Conservation (phyloP, 1,140 invertebrate genomes). For the Papilio machaon region DNA sequence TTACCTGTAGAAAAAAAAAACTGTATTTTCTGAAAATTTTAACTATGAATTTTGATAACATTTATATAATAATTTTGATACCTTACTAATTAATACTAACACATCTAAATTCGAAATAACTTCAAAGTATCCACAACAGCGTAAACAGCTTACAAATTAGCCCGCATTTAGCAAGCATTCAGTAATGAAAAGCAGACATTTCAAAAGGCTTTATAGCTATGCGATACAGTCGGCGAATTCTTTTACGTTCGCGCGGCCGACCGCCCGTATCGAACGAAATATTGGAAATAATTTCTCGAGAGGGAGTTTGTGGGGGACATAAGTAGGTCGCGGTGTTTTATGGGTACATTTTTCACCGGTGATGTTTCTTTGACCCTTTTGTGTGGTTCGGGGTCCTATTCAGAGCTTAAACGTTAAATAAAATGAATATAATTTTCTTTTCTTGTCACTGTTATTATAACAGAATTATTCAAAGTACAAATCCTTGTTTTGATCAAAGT, state of each 20-base stretch:
- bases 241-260: conserved; percentile 59
- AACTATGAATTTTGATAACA: not conserved
- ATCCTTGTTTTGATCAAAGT: not conserved
- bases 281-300: conserved; percentile 69
- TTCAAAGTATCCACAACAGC: conserved; percentile 31
- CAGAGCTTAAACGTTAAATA: conserved; percentile 36
- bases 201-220: conserved; percentile 40
- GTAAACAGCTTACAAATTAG: conserved; percentile 23
- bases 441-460: conserved; percentile 20
- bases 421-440: conserved; percentile 16
- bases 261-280: conserved; percentile 51
- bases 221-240: conserved; percentile 65
- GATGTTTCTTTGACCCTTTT: conserved; percentile 51
- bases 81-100: not conserved
- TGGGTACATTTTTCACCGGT: conserved; percentile 54
- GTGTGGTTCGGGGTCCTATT: conserved; percentile 45
- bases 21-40: not conserved
- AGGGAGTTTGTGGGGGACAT: conserved; percentile 65
- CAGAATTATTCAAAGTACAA: not conserved
- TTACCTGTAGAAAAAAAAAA: not conserved
- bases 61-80: too few species aligned
- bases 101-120: not conserved
- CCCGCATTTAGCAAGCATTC: conserved; percentile 13
- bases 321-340: conserved; percentile 72
- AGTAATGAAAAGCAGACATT: conserved; percentile 19